These are phyloP conservation scores for Epizoanthus fatuus DNA, from an alignment of 92 coral and sea anemone species.

Conservation along the genomic window DNA sequence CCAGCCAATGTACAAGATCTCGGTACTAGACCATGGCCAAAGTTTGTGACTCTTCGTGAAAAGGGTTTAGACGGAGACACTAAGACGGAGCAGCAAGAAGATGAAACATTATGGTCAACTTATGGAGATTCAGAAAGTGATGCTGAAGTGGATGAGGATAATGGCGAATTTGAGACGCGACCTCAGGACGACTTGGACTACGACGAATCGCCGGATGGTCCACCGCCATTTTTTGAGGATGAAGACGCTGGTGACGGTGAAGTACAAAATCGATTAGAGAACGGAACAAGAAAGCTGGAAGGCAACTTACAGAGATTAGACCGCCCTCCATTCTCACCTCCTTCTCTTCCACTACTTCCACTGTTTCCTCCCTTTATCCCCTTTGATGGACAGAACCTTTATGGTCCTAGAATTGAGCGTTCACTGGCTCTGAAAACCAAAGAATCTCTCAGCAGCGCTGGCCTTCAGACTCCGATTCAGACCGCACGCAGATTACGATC, in stretches of 20 bases:
- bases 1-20: not conserved
- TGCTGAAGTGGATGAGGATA: not conserved
- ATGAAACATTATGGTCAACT: conserved; percentile 1
- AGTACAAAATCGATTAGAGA: not conserved
- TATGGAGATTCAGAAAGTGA: not conserved
- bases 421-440: not conserved
- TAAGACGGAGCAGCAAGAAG: not conserved
- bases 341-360: conserved; percentile 4
- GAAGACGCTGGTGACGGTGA: not conserved
- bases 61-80: not conserved
- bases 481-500: too few species aligned
- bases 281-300: not conserved
- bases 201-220: not conserved
- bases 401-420: not conserved
- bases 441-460: not conserved
- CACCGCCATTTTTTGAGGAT: not conserved
- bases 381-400: not conserved
- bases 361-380: not conserved
- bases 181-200: conserved; percentile 16
- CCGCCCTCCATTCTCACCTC: not conserved
- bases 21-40: not conserved
- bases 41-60: conserved; percentile 1
- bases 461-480: not conserved
- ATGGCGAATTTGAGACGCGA: not conserved
- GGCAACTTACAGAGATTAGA: not conserved